Base-by-base conservation (phyloP, 2,888 invertebrate genomes). In the Diadegma fenestrale region DNA sequence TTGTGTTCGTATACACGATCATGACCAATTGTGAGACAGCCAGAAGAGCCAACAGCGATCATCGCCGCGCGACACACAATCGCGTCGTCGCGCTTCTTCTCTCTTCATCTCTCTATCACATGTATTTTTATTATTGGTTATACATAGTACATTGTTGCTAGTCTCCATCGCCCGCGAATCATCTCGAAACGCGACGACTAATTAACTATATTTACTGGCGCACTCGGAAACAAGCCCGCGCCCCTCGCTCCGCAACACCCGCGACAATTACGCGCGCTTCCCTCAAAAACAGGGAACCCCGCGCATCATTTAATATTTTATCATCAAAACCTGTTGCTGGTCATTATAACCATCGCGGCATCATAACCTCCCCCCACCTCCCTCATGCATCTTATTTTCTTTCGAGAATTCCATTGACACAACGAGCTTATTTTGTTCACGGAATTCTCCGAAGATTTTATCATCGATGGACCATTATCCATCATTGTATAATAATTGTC, bases 1-100 rank as follows among this genome's bases (percentile, higher is more conserved):
- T 43, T 22, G 68, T 69, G 48, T 22, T 30, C 26, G 45, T 69
- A n/a, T n/a, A 45, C 30, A 66, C 68, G 58, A 54, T 68, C 61
- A 79, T 37, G 61, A 78, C 83, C 83, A 83, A 83, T 83, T 83
- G 73, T 63, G 43, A 79, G 51, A 79, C 79, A 69, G 73, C 75
- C 66, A 64, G 63, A 37, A 37, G 63, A 68, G 68, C 54, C 58
- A 58, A 26, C 58, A 58, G 58, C 58, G 41, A 43, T 26, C 68
- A 68, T 19, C 68, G 68, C 41, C 5, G 43, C 6, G 43, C 48
- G 61, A 43, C 83, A 83, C 79, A 83, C 69, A 75, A 83, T 61
- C 78, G 58, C 78, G 58, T 45, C 26, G 69, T n/a, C n/a, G 4
- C 30, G 2, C 26, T 58, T 26, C 26, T 26, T 58, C 58, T 58